Evolutionary conservation across 2,113 vertebrate genomes (phyloP).

Genomic region (Channa maculata): DNA sequence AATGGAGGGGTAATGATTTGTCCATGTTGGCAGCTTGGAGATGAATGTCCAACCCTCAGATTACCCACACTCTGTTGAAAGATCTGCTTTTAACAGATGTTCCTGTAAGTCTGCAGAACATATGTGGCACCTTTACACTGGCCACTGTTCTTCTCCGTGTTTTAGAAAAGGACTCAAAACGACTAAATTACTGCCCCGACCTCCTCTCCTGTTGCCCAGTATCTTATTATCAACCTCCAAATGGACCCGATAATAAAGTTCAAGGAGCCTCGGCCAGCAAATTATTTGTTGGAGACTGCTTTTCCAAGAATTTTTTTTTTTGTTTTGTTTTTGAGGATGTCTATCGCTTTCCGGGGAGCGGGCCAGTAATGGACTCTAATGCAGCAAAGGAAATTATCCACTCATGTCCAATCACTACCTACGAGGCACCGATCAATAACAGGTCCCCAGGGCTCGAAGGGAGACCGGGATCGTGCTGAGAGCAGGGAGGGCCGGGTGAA

Average conservation of each 20-base stretch:
- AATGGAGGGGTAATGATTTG: no score
- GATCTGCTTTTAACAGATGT: no score
- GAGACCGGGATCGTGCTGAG: conserved; percentile 59
- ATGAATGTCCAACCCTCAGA: no score
- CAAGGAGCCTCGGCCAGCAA: conserved; percentile 28
- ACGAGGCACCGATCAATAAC: conserved; percentile 73
- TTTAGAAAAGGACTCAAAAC: not conserved
- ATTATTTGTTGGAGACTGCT: conserved; percentile 40
- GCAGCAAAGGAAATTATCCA: conserved; percentile 81
- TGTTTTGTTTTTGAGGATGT: conserved; percentile 63
- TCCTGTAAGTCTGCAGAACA: no score
- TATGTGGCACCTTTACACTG: no score
- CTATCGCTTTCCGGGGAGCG: conserved; percentile 72
- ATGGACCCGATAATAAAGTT: conserved; percentile 47
- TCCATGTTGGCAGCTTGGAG: no score
- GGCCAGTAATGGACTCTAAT: conserved; percentile 80
- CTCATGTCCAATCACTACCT: conserved; percentile 80
- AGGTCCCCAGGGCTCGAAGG: conserved; percentile 61
- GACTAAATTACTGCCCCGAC: not conserved
- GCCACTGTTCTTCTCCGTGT: not conserved
- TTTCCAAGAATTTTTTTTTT: conserved; percentile 61
- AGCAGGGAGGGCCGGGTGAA: conserved; percentile 21
- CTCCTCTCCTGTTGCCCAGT: not conserved
- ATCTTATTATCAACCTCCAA: conserved; percentile 22
- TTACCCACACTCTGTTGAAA: no score